Evolutionary conservation across 2,888 invertebrate genomes (phyloP).

Genomic region (Yponomeuta cagnagella): DNA sequence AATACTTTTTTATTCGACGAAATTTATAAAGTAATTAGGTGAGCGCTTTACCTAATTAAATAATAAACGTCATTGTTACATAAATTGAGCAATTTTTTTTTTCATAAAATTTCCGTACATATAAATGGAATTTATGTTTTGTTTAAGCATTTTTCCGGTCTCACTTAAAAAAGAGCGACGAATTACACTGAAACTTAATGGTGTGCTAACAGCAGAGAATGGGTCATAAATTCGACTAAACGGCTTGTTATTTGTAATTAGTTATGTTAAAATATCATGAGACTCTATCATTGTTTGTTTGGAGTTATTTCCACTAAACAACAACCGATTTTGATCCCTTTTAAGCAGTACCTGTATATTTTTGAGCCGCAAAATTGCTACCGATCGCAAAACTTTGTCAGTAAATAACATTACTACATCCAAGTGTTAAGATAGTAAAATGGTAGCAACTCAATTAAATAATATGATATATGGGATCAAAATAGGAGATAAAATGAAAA

Average conservation of each 20-base stretch:
- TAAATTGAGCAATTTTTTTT: no score
- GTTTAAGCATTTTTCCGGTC: not conserved
- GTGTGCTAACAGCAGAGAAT: constrained; percentile 35
- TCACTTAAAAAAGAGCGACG: constrained; percentile 22
- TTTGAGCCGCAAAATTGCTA: no score
- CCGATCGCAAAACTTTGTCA: no score
- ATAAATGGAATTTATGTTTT: not conserved
- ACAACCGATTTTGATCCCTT: not conserved
- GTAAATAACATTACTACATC: no score
- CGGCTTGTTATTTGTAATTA: constrained; percentile 34
- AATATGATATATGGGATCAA: no score
- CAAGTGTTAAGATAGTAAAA: no score
- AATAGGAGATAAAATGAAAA: no score
- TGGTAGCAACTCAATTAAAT: no score
- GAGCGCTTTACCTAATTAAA: no score
- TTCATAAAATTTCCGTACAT: not conserved
- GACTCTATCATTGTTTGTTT: constrained; percentile 27
- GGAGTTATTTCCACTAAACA: constrained; percentile 16
- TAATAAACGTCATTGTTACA: no score
- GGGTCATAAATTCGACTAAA: constrained; percentile 35
- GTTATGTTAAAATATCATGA: constrained; percentile 24
- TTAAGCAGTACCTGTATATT: not conserved
- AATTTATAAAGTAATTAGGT: no score
- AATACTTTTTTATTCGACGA: no score
- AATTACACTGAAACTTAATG: constrained; percentile 30